Conservation (phyloP, 2,888 invertebrate genomes). For the Ophraella communa region DNA sequence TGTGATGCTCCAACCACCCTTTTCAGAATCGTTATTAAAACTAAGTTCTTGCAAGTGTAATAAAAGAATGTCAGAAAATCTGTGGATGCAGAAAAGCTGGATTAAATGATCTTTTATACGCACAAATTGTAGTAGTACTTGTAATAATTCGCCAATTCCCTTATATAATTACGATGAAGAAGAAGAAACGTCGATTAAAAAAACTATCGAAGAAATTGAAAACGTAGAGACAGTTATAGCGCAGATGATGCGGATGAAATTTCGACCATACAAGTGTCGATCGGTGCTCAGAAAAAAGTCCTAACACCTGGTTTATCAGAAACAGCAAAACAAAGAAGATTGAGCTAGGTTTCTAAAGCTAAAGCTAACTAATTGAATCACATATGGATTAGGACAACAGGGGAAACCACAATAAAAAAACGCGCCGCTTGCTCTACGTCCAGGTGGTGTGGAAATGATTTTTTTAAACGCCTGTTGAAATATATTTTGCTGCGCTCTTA, state of each 20-base stretch:
- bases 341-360: conserved; percentile 17
- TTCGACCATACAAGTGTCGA: too few relatives aligned
- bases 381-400: neutral
- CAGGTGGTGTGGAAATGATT: too few relatives aligned
- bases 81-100: conserved; percentile 30
- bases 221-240: conserved; percentile 22
- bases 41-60: conserved; percentile 33
- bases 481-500: too few relatives aligned
- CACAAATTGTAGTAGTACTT: conserved; percentile 34
- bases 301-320: too few relatives aligned
- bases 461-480: too few relatives aligned
- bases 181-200: conserved; percentile 41
- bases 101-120: too few relatives aligned
- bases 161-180: conserved; percentile 42
- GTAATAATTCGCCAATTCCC: conserved; percentile 36
- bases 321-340: conserved; percentile 16
- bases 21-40: conserved; percentile 26
- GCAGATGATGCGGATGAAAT: neutral
- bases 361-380: too few relatives aligned
- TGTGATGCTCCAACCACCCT: conserved; percentile 24
- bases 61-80: conserved; percentile 4
- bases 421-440: too few relatives aligned
- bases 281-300: too few relatives aligned
- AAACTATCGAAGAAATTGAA: conserved; percentile 37
- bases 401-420: too few relatives aligned